These are phyloP conservation scores for cattle (Bos taurus) DNA, from an alignment of 2,113 vertebrate genomes.

Conservation along the genomic window DNA sequence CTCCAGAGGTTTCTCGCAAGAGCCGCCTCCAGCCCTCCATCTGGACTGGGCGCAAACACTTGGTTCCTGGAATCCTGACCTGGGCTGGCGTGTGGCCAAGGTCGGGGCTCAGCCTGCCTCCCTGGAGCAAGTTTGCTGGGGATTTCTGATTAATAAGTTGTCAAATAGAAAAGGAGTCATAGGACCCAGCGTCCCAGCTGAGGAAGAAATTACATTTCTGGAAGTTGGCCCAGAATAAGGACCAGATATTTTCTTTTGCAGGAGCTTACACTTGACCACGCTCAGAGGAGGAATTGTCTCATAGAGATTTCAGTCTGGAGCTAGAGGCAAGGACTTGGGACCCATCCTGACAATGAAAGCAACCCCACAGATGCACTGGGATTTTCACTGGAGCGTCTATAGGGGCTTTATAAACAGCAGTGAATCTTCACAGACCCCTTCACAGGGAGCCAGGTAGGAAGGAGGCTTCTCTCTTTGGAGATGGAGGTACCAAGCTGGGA, in stretches of 20 bases:
- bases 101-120: not conserved
- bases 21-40: not conserved
- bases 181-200: not conserved
- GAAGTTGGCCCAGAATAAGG: not conserved
- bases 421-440: not conserved
- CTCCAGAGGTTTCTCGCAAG: not conserved
- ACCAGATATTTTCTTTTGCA: not conserved
- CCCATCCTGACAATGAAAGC: not conserved
- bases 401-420: not conserved
- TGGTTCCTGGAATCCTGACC: not conserved
- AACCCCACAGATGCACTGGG: too few relatives aligned
- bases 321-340: not conserved
- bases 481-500: not conserved
- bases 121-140: not conserved
- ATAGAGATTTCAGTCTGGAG: not conserved
- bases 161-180: not conserved
- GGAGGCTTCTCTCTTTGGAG: not conserved
- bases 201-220: slow-evolving; percentile 3
- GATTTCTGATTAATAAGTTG: not conserved
- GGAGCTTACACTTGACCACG: not conserved
- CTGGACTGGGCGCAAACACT: not conserved
- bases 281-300: not conserved
- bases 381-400: not conserved
- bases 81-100: rapidly evolving
- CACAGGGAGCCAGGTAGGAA: not conserved